Evolutionary conservation across 2,113 vertebrate species (phyloP).

Genomic region (Chloropsis cyanopogon): DNA sequence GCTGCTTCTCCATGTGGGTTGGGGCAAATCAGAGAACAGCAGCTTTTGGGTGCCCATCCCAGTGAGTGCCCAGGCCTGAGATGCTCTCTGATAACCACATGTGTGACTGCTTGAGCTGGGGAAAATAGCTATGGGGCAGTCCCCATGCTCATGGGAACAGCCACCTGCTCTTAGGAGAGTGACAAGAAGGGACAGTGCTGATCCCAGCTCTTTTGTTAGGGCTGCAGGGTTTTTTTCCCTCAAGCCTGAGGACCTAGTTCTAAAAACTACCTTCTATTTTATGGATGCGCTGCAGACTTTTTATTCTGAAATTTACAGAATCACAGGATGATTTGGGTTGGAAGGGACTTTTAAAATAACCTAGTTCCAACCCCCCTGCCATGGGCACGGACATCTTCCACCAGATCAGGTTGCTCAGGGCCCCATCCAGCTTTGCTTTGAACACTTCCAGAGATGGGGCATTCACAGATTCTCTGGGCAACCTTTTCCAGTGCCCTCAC

Average conservation of each 20-base stretch:
- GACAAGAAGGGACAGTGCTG: background rate
- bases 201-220: background rate
- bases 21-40: background rate
- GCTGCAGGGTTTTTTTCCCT: background rate
- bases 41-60: rapidly evolving
- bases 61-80: background rate
- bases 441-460: background rate
- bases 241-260: background rate
- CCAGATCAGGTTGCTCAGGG: background rate
- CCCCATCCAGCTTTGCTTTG: background rate
- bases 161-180: background rate
- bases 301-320: background rate
- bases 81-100: background rate
- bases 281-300: background rate
- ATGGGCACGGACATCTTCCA: background rate
- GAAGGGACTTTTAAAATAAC: background rate
- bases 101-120: background rate
- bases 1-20: background rate
- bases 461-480: background rate
- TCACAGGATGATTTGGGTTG: background rate
- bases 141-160: background rate
- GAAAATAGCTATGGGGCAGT: background rate
- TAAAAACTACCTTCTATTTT: background rate
- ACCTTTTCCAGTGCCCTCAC: background rate
- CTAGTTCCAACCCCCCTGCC: background rate